Percentiles rank a stretch among this genome's conserved stretches.
These are phyloP conservation scores for Acanthopagrus latus DNA, from an alignment of 2,797 vertebrate species.

Conservation along the genomic window DNA sequence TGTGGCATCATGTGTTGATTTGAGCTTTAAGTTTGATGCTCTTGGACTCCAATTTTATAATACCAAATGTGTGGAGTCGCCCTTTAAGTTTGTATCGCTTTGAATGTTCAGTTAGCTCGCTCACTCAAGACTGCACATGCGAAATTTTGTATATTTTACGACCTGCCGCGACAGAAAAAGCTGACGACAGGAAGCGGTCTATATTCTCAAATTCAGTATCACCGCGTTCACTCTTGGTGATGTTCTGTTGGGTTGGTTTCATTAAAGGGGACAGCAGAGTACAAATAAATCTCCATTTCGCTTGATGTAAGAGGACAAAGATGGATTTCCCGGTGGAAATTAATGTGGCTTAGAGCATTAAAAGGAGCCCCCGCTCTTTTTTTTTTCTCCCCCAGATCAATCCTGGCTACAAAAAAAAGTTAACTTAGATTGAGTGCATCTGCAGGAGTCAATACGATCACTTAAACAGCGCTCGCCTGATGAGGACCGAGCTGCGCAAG, in stretches of 20 bases:
- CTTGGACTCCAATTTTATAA: background rate
- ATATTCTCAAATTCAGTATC: background rate
- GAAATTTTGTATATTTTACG: background rate
- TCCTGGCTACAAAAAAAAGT: slow-evolving; percentile 74
- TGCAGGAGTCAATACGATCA: slow-evolving; percentile 78
- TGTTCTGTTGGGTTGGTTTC: slow-evolving; percentile 55
- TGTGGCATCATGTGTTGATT: too few relatives aligned
- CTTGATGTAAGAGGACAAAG: slow-evolving; percentile 70
- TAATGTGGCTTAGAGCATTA: slow-evolving; percentile 74
- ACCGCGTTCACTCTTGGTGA: slow-evolving; percentile 19
- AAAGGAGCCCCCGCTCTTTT: slow-evolving; percentile 62
- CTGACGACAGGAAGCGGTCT: background rate
- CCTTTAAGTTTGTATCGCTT: background rate
- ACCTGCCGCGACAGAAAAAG: background rate
- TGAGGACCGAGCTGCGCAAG: slow-evolving; percentile 65
- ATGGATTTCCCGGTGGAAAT: slow-evolving; percentile 75
- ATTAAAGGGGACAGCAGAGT: slow-evolving; percentile 64
- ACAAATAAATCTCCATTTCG: slow-evolving; percentile 65
- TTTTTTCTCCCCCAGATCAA: slow-evolving; percentile 69
- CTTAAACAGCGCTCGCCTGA: slow-evolving; percentile 67
- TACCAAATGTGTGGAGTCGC: background rate
- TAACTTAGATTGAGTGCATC: slow-evolving; percentile 71
- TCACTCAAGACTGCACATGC: too few relatives aligned
- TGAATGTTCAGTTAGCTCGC: background rate
- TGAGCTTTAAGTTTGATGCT: too few relatives aligned